These are phyloP conservation scores for Spodoptera litura DNA, from an alignment of 1,140 invertebrate species.

Conservation along the genomic window DNA sequence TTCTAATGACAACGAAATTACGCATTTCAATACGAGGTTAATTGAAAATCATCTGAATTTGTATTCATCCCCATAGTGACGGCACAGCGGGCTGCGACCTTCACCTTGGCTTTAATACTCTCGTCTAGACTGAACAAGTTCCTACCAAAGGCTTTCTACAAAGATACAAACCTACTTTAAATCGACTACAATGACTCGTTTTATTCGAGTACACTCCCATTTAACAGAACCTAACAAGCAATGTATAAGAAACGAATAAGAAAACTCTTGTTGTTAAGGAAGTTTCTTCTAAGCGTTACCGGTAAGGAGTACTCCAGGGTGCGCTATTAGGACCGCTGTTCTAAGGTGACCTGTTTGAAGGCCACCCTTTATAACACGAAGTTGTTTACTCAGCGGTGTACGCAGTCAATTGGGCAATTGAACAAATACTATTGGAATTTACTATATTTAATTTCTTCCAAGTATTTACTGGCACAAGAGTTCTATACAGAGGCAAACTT, in stretches of 20 bases:
- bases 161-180: background rate
- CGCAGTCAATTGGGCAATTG: slow-evolving; percentile 65
- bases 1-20: slow-evolving; percentile 32
- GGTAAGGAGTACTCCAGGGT: slow-evolving; percentile 63
- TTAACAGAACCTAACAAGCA: slow-evolving; percentile 29
- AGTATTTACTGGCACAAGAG: background rate
- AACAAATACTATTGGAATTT: slow-evolving; percentile 66
- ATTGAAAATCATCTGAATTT: slow-evolving; percentile 38
- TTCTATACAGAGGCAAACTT: slow-evolving; percentile 1
- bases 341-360: slow-evolving; percentile 74
- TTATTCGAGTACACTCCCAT: background rate
- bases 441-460: slow-evolving; percentile 17
- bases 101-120: slow-evolving; percentile 39
- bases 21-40: slow-evolving; percentile 36
- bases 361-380: slow-evolving; percentile 66
- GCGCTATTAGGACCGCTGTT: slow-evolving; percentile 66
- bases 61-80: slow-evolving; percentile 38
- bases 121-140: slow-evolving; percentile 39
- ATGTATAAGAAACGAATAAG: slow-evolving; percentile 54
- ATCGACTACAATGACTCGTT: slow-evolving; percentile 48
- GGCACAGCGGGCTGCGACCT: slow-evolving; percentile 40
- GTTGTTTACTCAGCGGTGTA: slow-evolving; percentile 70
- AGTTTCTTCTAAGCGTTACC: slow-evolving; percentile 41
- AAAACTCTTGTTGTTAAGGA: slow-evolving; percentile 29
- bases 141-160: slow-evolving; percentile 41